Evolutionary conservation across 2,113 vertebrate genomes (phyloP), one percentile per base, ranked within the genome.

Genomic region (Barbus barbus): DNA sequence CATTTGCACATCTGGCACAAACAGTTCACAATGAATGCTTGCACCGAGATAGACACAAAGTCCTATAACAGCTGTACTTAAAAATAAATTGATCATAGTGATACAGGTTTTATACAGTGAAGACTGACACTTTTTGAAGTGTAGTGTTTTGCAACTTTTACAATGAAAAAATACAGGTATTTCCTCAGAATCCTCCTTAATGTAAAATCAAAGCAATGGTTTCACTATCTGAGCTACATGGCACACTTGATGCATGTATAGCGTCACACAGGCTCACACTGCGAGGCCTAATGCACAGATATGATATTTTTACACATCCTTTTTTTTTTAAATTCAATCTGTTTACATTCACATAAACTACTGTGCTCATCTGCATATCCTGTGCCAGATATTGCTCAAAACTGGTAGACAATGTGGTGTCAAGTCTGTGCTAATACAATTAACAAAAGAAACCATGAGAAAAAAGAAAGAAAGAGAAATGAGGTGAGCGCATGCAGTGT

Each of bases 401-500:
- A 31, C 46, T 26, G 3, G 14, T 16, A 24, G 22, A 36, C 33
- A 36, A 36, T 36, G 33, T n/a, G n/a, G n/a, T n/a, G n/a, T n/a
- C n/a, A n/a, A n/a, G n/a, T n/a, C 33, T 36, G 33, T 20, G 48
- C 48, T 60, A 67, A 72, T 1, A 73, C 24, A 77, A 36, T 51
- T 41, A 73, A 24, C 41, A 33, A 33, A 14, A 53, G 3, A 38
- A 14, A 44, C 4, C 13, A 4, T 26, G 9, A 48, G 24, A 9
- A 18, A n/a, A 63, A 9, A 80, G 31, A 44, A 78, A 9, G 26
- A 53, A 61, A 48, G 65, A 63, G 18, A 63, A 61, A 41, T 36
- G 53, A 60, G 67, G 18, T 72, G 14, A 84, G 78, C 26, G 41
- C 63, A 84, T 69, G 56, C 71, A 79, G 48, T 58, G 61, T 16